Conservation (phyloP, 2,888 invertebrate species). For the Stenodema calcarata region DNA sequence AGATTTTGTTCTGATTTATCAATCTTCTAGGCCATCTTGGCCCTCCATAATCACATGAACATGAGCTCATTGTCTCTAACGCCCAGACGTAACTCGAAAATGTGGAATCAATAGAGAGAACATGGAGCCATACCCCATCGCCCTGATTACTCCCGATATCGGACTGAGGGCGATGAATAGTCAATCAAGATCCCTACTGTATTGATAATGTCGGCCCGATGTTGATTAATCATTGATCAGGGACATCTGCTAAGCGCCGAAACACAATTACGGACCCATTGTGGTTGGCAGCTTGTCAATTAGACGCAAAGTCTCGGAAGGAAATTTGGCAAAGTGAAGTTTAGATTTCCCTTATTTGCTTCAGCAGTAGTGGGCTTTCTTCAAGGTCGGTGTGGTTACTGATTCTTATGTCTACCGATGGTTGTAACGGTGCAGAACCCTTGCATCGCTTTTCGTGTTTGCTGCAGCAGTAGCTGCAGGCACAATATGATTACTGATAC, state of each 20-base stretch:
- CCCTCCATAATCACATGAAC: no score
- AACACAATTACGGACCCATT: slow-evolving; percentile 36
- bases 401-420: no score
- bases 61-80: not conserved
- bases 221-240: slow-evolving; percentile 41
- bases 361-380: no score
- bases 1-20: no score
- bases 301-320: not conserved
- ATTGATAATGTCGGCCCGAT: slow-evolving; percentile 13
- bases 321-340: not conserved
- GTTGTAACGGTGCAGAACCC: no score
- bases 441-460: no score
- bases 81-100: not conserved
- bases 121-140: not conserved
- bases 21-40: no score
- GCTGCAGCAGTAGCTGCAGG: no score
- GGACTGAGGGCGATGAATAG: slow-evolving; percentile 13
- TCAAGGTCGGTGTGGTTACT: no score
- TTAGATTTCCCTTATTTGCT: not conserved
- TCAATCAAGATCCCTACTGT: slow-evolving; percentile 32
- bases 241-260: slow-evolving; percentile 12
- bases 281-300: not conserved
- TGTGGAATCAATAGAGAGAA: not conserved
- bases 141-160: slow-evolving; percentile 1
- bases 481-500: no score